Evolutionary conservation across 1,140 invertebrate species (phyloP), one percentile per base, ranked within the genome.

Genomic region (Bursaphelenchus mucronatus): DNA sequence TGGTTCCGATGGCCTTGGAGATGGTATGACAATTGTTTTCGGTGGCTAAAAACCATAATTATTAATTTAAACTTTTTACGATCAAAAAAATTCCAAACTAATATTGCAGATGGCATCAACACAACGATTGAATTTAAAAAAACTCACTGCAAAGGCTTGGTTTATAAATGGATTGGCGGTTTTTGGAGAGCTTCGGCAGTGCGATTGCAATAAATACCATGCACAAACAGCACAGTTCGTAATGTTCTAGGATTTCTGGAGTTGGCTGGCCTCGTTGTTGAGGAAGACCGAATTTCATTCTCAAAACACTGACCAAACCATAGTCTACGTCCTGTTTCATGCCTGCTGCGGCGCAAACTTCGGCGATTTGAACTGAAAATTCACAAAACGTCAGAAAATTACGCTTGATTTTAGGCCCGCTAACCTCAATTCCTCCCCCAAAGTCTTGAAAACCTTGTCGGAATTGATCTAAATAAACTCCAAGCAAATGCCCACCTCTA

Each of bases 171-270:
- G 91, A 92, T 53, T 87, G 87, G 57, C 96, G 93, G 71, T 87
- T 89, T 58, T 90, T 86, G 0, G 94, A 92, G n/a, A 98, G 85
- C 82, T 93, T 92, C 4, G 95, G 94, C 72, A 99, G 89, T 0
- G 94, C 94, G 40, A 98, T 93, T 0, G 95, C 95, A 0, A 98
- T 90, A 83, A 97, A 98, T 5, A 98, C 95, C 92, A 99, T 95
- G 17, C 98, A 82, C 7, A 98, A 84, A 83, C 94, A 98, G 0
- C 94, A 90, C 30, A 94, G 85, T 13, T 91, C 84, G 85, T 98
- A 95, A 75, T 98, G 94, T 76, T 91, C 90, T 69, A 95, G 92
- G 74, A 59, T 65, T 61, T 55, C 47, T 89, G 1, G 86, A 61
- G 55, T 71, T 57, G 43, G 70, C 54, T 10, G 58, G 15, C 40